Conservation (phyloP, 2,888 invertebrate genomes). For the Nomada goodeniana region DNA sequence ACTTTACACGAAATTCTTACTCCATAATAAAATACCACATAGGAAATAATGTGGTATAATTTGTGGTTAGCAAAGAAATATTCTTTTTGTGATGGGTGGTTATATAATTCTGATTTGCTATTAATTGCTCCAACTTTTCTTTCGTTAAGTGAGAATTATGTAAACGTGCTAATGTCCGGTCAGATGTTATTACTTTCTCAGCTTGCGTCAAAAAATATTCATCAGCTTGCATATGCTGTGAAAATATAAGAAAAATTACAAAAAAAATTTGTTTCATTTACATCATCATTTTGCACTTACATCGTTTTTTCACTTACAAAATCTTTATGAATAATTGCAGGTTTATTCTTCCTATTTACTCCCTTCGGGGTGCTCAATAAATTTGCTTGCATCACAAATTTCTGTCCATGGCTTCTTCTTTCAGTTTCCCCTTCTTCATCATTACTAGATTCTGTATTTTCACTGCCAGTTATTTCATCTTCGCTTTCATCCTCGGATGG, state of each 20-base stretch:
- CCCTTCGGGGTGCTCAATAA: slow-evolving; percentile 62
- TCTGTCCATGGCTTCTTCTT: slow-evolving; percentile 24
- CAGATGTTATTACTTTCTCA: slow-evolving; percentile 88
- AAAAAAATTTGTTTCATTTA: slow-evolving; percentile 11
- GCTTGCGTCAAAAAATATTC: slow-evolving; percentile 82
- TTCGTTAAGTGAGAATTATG: slow-evolving; percentile 90
- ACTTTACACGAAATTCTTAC: slow-evolving; percentile 74
- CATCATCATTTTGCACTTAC: slow-evolving; percentile 2
- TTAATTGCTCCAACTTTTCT: slow-evolving; percentile 87
- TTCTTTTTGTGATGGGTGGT: slow-evolving; percentile 86
- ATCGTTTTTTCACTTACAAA: slow-evolving; percentile 71
- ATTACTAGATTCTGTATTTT: slow-evolving; percentile 20
- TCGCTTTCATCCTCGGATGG: slow-evolving; percentile 71
- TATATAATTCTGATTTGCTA: slow-evolving; percentile 85
- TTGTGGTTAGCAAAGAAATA: slow-evolving; percentile 62
- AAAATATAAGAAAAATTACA: slow-evolving; percentile 30
- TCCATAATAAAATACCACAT: slow-evolving; percentile 89
- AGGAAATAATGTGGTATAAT: slow-evolving; percentile 85
- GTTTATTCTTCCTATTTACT: slow-evolving; percentile 59
- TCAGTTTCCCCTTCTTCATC: slow-evolving; percentile 14
- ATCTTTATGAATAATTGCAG: slow-evolving; percentile 70
- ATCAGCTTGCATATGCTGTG: slow-evolving; percentile 77
- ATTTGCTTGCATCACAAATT: slow-evolving; percentile 31
- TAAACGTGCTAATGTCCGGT: slow-evolving; percentile 91
- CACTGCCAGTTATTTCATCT: slow-evolving; percentile 44